phyloP scores from a whole-genome alignment of 2,888 invertebrate species.

The Mechanitis mazaeus region DNA sequence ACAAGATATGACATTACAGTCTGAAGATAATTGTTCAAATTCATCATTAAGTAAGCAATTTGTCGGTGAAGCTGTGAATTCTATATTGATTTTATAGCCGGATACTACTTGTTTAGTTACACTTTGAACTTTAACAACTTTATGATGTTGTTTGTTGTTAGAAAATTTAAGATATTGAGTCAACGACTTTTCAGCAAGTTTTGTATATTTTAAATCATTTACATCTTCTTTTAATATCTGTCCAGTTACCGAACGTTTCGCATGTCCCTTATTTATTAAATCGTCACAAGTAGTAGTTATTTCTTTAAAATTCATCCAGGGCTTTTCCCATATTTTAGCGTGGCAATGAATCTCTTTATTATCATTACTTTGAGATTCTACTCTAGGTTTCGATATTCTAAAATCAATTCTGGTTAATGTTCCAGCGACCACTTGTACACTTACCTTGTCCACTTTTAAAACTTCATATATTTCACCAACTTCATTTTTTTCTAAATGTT shows the following conservation, averaged over 20 bases:
- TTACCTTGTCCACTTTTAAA: conserved; percentile 53
- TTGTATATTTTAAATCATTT: conserved; percentile 36
- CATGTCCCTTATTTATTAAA: background rate
- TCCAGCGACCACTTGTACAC: conserved; percentile 61
- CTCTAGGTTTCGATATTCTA: conserved; percentile 12
- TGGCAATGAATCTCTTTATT: conserved; percentile 49
- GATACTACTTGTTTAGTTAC: conserved; percentile 40
- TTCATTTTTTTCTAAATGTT: conserved; percentile 32
- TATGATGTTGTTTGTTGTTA: conserved; percentile 32
- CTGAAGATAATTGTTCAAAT: conserved; percentile 27
- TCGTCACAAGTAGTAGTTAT: conserved; percentile 35
- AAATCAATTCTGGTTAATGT: conserved; percentile 47
- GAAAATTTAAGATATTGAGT: conserved; percentile 36
- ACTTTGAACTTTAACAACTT: conserved; percentile 40
- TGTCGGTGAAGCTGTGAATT: conserved; percentile 40
- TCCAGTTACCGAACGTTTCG: conserved; percentile 20
- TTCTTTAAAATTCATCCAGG: conserved; percentile 28
- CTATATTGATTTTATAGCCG: conserved; percentile 40
- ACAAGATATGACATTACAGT: conserved; percentile 48
- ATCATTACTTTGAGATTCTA: conserved; percentile 45
- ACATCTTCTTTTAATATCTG: conserved; percentile 27
- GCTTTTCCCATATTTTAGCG: conserved; percentile 71
- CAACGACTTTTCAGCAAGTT: conserved; percentile 43
- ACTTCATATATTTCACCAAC: conserved; percentile 41
- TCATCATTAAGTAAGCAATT: conserved; percentile 33